These are phyloP conservation scores for Drosophila serrata DNA, from an alignment of 1,140 invertebrate species.

Conservation along the genomic window DNA sequence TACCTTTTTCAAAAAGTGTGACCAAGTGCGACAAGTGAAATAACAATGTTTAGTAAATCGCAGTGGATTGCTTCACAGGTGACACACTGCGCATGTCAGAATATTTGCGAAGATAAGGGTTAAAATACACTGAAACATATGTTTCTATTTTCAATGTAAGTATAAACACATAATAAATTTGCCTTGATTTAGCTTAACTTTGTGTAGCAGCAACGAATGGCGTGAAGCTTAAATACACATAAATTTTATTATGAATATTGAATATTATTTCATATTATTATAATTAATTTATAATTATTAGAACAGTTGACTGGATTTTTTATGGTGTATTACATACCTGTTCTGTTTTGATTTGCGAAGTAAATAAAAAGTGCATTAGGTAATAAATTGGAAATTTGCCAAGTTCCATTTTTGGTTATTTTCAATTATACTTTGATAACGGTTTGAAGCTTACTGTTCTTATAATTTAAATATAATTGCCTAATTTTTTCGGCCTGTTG, in stretches of 20 bases:
- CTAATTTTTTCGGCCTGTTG: not conserved
- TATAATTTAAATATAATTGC: not conserved
- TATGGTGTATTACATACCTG: slow-evolving; percentile 24
- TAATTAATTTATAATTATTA: not conserved
- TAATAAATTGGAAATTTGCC: slow-evolving; percentile 14
- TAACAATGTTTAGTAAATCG: not conserved
- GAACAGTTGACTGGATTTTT: not conserved
- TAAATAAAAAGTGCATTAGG: slow-evolving; percentile 36
- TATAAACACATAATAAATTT: not conserved
- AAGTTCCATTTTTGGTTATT: not conserved
- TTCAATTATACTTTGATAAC: not conserved
- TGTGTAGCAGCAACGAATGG: not conserved
- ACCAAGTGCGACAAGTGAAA: slow-evolving; percentile 15
- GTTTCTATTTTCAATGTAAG: not conserved
- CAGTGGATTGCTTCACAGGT: slow-evolving; percentile 7
- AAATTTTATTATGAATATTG: not conserved
- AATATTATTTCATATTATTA: not conserved
- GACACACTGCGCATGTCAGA: slow-evolving; percentile 25
- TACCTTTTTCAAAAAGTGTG: slow-evolving; percentile 58
- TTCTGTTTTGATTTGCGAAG: slow-evolving; percentile 36
- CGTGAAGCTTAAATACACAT: no score
- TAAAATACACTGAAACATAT: slow-evolving; percentile 11
- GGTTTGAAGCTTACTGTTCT: not conserved
- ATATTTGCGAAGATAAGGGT: slow-evolving; percentile 6
- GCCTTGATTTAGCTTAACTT: not conserved